Conservation (phyloP, 2,888 invertebrate genomes). For the Gryllus longicercus region DNA sequence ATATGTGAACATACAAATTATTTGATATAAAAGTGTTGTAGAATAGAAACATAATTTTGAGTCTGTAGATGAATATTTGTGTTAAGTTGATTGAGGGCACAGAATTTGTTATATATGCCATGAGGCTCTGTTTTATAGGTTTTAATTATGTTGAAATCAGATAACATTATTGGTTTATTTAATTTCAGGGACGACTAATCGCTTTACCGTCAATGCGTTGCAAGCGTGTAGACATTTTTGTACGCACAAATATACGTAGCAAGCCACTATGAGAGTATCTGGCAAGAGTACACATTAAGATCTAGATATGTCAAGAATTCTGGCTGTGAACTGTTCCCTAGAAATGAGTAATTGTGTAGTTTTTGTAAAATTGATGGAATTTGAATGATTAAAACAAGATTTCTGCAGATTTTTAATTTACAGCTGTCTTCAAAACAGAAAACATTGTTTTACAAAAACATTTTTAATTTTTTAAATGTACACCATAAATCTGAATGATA, state of each 20-base stretch:
- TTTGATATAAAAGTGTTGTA: not conserved
- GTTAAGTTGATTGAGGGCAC: not conserved
- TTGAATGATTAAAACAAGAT: not conserved
- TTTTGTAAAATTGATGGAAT: not conserved
- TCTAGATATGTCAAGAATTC: no score
- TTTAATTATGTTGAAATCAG: no score
- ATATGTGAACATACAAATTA: not conserved
- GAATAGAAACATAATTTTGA: not conserved
- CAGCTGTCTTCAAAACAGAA: not conserved
- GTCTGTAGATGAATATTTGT: not conserved
- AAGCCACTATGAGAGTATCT: not conserved
- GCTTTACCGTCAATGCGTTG: no score
- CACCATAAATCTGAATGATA: not conserved
- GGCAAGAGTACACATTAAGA: not conserved
- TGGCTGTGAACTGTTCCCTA: not conserved
- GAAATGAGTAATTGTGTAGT: not conserved
- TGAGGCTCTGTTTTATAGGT: not conserved
- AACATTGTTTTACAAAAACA: not conserved
- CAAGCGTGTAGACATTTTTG: not conserved
- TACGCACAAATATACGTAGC: not conserved
- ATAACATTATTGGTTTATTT: no score
- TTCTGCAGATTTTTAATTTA: not conserved
- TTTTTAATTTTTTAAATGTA: constrained; percentile 3
- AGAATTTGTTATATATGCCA: not conserved
- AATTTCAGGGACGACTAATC: no score